Evolutionary conservation across 2,888 invertebrate species (phyloP).

Genomic region (Ectemnius lituratus): DNA sequence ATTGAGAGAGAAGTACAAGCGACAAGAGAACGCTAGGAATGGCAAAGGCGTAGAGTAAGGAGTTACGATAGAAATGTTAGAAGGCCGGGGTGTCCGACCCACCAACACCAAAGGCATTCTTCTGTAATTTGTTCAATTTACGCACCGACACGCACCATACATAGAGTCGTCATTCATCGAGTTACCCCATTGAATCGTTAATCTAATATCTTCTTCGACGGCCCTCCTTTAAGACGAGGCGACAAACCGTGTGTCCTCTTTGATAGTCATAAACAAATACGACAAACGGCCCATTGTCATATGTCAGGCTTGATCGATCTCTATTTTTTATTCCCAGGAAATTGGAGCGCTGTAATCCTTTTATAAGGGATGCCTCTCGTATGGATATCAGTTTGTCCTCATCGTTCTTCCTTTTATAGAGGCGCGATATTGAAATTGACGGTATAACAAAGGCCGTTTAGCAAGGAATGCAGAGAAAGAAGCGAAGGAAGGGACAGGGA

Average conservation of each 20-base stretch:
- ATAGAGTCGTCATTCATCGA: conserved; percentile 69
- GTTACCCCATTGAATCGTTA: conserved; percentile 73
- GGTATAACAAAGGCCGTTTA: neutral
- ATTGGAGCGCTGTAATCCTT: too few relatives aligned
- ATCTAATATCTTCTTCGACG: conserved; percentile 69
- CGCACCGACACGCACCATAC: conserved; percentile 69
- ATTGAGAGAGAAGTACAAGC: too few relatives aligned
- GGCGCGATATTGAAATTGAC: conserved; percentile 3
- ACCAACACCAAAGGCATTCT: conserved; percentile 70
- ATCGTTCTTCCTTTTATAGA: neutral
- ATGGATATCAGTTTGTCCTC: too few relatives aligned
- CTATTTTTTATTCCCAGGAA: too few relatives aligned
- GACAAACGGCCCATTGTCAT: conserved; percentile 17
- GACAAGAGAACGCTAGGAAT: too few relatives aligned
- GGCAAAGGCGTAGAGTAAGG: too few relatives aligned
- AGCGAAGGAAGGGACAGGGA: neutral
- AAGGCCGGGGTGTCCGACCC: conserved; percentile 62
- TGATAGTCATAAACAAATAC: conserved; percentile 41
- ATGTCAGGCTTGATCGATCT: neutral
- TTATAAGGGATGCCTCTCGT: too few relatives aligned
- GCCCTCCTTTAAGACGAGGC: conserved; percentile 33
- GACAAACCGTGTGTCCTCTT: conserved; percentile 29
- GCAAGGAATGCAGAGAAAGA: neutral
- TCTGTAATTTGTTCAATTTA: conserved; percentile 77
- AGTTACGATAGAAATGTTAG: conserved; percentile 26